Evolutionary conservation across 2,888 invertebrate genomes (phyloP).

Genomic region (Hesperia comma): DNA sequence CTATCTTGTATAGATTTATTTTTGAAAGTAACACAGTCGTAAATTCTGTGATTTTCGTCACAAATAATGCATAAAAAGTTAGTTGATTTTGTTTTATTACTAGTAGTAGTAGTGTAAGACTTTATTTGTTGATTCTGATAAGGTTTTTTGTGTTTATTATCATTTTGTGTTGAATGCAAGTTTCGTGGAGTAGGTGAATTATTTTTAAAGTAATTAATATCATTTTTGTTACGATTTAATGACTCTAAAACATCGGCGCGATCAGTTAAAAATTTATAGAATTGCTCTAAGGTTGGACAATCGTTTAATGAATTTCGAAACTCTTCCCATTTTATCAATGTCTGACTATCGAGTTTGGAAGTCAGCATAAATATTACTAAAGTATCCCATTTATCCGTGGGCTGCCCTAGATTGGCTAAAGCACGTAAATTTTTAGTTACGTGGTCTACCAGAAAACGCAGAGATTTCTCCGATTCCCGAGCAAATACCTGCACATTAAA

Average conservation of each 20-base stretch:
- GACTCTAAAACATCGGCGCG: constrained; percentile 6
- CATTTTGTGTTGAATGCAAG: neutral
- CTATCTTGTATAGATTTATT: neutral
- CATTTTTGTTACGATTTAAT: constrained; percentile 5
- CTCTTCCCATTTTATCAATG: constrained; percentile 36
- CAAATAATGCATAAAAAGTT: constrained; percentile 1
- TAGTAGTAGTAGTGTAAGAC: neutral
- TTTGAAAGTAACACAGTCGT: neutral
- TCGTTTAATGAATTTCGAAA: neutral
- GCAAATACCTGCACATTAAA: constrained; percentile 36
- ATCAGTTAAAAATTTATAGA: constrained; percentile 8
- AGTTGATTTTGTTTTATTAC: neutral
- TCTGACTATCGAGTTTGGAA: constrained; percentile 27
- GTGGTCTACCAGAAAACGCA: constrained; percentile 43
- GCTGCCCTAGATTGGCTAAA: constrained; percentile 41
- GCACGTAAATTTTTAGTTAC: constrained; percentile 45
- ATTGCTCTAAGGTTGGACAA: constrained; percentile 2
- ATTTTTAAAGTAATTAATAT: neutral
- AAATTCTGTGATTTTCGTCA: neutral
- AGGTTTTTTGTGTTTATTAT: neutral
- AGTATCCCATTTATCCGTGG: constrained; percentile 41
- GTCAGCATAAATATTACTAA: constrained; percentile 36
- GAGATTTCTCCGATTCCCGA: constrained; percentile 40
- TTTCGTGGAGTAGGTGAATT: neutral
- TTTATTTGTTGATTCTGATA: neutral